Conservation (phyloP, 2,888 invertebrate species). For the Corbicula japonica region DNA sequence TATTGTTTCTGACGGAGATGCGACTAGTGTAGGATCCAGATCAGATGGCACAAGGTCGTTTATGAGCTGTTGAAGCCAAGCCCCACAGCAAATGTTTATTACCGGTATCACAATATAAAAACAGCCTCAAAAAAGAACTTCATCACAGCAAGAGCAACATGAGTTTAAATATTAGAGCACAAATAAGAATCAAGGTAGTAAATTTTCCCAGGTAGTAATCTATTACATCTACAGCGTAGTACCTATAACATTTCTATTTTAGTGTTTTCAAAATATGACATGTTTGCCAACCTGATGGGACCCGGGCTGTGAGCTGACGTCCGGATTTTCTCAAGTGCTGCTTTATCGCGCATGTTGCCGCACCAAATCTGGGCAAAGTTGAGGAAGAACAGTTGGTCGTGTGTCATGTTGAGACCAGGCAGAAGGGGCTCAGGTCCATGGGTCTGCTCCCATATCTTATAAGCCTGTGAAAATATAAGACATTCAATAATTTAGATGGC, state of each 20-base stretch:
- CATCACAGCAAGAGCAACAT: background rate
- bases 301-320: constrained; percentile 98
- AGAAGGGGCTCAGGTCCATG: constrained; percentile 89
- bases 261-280: background rate
- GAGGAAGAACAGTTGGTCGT: constrained; percentile 87
- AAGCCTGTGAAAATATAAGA: constrained; percentile 82
- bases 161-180: background rate
- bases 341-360: constrained; percentile 91
- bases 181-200: background rate
- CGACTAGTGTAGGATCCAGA: too few relatives aligned
- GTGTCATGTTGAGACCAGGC: constrained; percentile 85
- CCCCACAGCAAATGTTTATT: too few relatives aligned
- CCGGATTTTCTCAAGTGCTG: constrained; percentile 94
- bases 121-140: background rate
- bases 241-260: background rate
- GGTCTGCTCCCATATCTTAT: constrained; percentile 84
- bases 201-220: background rate
- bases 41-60: too few relatives aligned
- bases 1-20: too few relatives aligned
- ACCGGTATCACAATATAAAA: background rate
- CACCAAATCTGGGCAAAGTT: constrained; percentile 94
- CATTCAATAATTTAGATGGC: too few relatives aligned
- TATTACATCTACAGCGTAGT: background rate
- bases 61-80: too few relatives aligned
- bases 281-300: constrained; percentile 88